Evolutionary conservation across 2,113 vertebrate species (phyloP), one percentile per base, ranked within the genome.

Genomic region (Anhinga rufa): DNA sequence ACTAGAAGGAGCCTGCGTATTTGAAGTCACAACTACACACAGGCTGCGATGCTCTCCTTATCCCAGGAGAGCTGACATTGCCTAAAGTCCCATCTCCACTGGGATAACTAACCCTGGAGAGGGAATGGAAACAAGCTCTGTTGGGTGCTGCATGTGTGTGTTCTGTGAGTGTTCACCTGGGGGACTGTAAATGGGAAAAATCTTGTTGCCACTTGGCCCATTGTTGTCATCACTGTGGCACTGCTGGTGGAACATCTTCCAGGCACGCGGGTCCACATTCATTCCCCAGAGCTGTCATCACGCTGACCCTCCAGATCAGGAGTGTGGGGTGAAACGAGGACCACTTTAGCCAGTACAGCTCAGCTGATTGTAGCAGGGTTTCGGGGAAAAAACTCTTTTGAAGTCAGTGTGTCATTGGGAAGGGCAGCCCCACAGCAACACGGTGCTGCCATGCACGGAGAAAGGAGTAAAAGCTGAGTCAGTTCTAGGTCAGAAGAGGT

Each of bases 61-160:
- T 51, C 31, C 68, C n/a, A 17, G 51, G 46, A 69, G n/a, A 68
- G n/a, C 54, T 85, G 65, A 5, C 17, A 4, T 25, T 69, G 38
- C 40, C n/a, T 54, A 0, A 89, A 65, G 71, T 86, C n/a, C 55
- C 38, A 19, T 55, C 71, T 46, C 54, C 44, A 12, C 38, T 12
- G 4, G 48, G 36, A 38, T 28, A 60, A 28, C 52, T 54, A 29
- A 65, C 44, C 26, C 28, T 46, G 55, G 38, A n/a, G 80, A 68
- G 46, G 34, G 75, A 17, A 40, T 13, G 15, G 38, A 68, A 60
- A 26, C 34, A 13, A 64, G 34, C 38, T 60, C 54, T 74, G 34
- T 16, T 26, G 48, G 31, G 10, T 38, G 26, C 58, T 82, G 48
- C 6, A 4, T 0, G 0, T 18, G 24, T 13, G 19, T 17, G 25